Evolutionary conservation across 1,140 invertebrate genomes (phyloP).

Genomic region (Hyposmocoma kahamanoa): DNA sequence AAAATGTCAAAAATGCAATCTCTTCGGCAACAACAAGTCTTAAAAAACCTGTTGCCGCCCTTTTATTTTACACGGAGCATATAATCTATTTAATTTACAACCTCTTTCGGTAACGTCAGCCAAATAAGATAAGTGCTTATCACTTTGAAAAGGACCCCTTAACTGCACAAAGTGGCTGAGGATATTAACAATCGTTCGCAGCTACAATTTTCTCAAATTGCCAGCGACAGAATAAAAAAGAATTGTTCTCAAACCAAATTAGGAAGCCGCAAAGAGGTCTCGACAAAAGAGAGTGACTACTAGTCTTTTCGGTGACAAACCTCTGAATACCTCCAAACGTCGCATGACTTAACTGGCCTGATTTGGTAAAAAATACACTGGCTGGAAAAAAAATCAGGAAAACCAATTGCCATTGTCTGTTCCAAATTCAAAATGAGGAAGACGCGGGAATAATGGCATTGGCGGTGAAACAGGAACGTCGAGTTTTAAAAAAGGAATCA

Average conservation of each 20-base stretch:
- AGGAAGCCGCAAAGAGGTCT: constrained; percentile 23
- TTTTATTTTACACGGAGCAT: constrained; percentile 14
- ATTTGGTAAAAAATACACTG: constrained; percentile 44
- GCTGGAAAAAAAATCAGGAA: constrained; percentile 27
- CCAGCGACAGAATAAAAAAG: constrained; percentile 34
- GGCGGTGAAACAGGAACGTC: constrained; percentile 64
- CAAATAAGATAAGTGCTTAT: constrained; percentile 38
- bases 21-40: constrained; percentile 3
- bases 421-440: constrained; percentile 67
- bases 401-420: constrained; percentile 54
- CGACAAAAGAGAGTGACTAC: constrained; percentile 46
- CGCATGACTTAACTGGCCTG: constrained; percentile 46
- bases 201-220: constrained; percentile 49
- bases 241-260: constrained; percentile 38
- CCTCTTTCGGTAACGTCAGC: constrained; percentile 21
- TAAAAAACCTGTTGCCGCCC: constrained; percentile 10
- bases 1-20: constrained; percentile 11
- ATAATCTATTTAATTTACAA: constrained; percentile 38
- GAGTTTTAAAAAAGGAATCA: constrained; percentile 65
- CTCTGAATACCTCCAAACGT: too few relatives aligned
- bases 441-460: constrained; percentile 59
- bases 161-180: constrained; percentile 33
- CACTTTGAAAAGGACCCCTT: constrained; percentile 27
- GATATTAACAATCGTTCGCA: constrained; percentile 25
- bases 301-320: constrained; percentile 58